These are phyloP conservation scores for Drosophila ercepeae DNA, from an alignment of 1,140 invertebrate species.

Conservation along the genomic window DNA sequence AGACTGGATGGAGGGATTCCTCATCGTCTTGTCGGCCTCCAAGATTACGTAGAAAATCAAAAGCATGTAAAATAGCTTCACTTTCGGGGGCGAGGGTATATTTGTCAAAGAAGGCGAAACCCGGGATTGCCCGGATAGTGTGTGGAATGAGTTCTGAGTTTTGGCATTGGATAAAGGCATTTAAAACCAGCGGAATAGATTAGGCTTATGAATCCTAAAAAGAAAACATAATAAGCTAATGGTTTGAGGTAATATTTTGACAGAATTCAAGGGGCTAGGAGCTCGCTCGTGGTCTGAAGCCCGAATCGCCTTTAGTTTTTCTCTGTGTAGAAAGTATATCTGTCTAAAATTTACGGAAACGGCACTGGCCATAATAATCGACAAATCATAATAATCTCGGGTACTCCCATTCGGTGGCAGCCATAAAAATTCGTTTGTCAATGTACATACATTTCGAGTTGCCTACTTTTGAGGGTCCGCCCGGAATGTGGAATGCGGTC, in stretches of 20 bases:
- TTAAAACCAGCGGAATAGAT: too few species aligned
- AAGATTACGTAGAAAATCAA: conserved; percentile 49
- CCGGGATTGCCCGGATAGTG: conserved; percentile 34
- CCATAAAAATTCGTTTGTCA: not conserved
- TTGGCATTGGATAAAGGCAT: not conserved
- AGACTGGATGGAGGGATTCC: not conserved
- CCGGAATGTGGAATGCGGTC: not conserved
- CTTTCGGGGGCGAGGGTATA: conserved; percentile 38
- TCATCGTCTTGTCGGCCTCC: not conserved
- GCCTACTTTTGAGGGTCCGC: conserved; percentile 36
- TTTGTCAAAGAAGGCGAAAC: conserved; percentile 53
- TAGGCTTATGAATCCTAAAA: too few species aligned
- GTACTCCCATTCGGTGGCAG: conserved; percentile 19
- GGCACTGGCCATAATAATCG: conserved; percentile 14
- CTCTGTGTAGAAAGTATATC: too few species aligned
- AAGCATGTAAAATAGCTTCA: conserved; percentile 73
- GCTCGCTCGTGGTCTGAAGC: too few species aligned
- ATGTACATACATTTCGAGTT: conserved; percentile 1
- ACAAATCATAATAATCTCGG: conserved; percentile 49
- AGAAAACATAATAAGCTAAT: too few species aligned
- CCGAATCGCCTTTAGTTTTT: too few species aligned
- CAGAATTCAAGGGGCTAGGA: too few species aligned
- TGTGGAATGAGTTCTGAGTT: conserved; percentile 49
- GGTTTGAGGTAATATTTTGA: too few species aligned
- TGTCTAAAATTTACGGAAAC: conserved; percentile 2